Evolutionary conservation across 2,113 vertebrate species (phyloP).

Genomic region (Mirounga angustirostris): DNA sequence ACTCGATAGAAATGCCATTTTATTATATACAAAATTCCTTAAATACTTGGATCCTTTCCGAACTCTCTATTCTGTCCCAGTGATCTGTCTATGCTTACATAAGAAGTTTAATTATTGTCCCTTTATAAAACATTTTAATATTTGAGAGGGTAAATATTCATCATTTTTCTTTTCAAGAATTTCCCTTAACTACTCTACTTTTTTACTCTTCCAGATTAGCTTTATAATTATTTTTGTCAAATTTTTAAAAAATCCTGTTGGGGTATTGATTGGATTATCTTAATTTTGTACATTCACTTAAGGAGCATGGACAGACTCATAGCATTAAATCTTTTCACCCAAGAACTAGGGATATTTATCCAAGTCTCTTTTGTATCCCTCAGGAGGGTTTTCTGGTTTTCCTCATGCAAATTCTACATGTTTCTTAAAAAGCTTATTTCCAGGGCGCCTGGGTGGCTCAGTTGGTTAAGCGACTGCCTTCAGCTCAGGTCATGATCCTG

Average conservation of each 20-base stretch:
- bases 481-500: no score
- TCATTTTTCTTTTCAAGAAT: constrained; percentile 48
- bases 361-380: neutral
- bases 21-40: constrained; percentile 43
- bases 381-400: constrained; percentile 29
- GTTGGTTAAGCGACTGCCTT: no score
- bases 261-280: constrained; percentile 1
- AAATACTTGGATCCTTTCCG: constrained; percentile 43
- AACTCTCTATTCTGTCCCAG: constrained; percentile 10
- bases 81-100: constrained; percentile 16
- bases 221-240: constrained; percentile 59
- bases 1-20: constrained; percentile 57
- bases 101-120: constrained; percentile 54
- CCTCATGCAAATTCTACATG: neutral
- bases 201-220: constrained; percentile 51
- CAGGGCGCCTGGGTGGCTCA: neutral
- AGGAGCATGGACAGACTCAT: neutral
- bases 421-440: constrained; percentile 25
- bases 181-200: constrained; percentile 48
- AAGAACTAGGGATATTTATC: neutral
- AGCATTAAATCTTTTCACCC: neutral
- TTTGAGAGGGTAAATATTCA: constrained; percentile 37
- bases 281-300: constrained; percentile 32
- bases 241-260: neutral
- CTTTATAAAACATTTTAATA: constrained; percentile 63